Evolutionary conservation across 1,140 invertebrate species (phyloP).

Genomic region (Scaptomyza hsui): DNA sequence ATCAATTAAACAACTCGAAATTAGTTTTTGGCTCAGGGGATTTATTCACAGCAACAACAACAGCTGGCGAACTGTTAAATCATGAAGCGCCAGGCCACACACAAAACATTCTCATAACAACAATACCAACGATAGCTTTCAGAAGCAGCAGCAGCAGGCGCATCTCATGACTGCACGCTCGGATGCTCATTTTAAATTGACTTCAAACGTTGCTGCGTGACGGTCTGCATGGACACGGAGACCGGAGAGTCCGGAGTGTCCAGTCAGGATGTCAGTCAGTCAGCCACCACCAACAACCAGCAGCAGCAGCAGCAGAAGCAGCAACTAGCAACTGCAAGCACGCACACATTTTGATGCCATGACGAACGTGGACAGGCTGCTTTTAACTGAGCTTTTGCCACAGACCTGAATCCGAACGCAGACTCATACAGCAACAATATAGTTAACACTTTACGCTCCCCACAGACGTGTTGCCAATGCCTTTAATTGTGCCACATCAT

Average conservation of each 20-base stretch:
- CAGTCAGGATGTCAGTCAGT: conserved; percentile 25
- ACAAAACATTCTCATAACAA: conserved; percentile 62
- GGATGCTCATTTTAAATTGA: conserved; percentile 82
- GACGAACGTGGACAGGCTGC: conserved; percentile 73
- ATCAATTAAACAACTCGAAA: conserved; percentile 71
- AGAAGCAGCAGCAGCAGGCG: conserved; percentile 22
- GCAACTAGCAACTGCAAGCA: conserved; percentile 49
- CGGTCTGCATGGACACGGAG: conserved; percentile 64
- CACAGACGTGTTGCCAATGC: conserved; percentile 45
- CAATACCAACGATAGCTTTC: conserved; percentile 66
- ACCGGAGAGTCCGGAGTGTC: neutral
- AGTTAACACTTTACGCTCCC: conserved; percentile 61
- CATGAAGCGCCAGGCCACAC: conserved; percentile 36
- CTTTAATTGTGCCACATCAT: conserved; percentile 77
- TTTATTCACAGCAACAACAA: conserved; percentile 38
- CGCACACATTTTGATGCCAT: conserved; percentile 74
- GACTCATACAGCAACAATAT: conserved; percentile 62
- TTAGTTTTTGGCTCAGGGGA: conserved; percentile 28
- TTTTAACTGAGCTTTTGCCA: conserved; percentile 15
- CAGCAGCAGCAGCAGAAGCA: conserved; percentile 4
- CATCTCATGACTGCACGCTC: conserved; percentile 82
- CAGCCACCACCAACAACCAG: too few relatives aligned
- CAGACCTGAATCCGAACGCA: too few relatives aligned
- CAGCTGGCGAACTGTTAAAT: conserved; percentile 64
- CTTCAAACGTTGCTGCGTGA: conserved; percentile 82